Conservation (phyloP, 1,140 invertebrate genomes). For the Gryllus bimaculatus region DNA sequence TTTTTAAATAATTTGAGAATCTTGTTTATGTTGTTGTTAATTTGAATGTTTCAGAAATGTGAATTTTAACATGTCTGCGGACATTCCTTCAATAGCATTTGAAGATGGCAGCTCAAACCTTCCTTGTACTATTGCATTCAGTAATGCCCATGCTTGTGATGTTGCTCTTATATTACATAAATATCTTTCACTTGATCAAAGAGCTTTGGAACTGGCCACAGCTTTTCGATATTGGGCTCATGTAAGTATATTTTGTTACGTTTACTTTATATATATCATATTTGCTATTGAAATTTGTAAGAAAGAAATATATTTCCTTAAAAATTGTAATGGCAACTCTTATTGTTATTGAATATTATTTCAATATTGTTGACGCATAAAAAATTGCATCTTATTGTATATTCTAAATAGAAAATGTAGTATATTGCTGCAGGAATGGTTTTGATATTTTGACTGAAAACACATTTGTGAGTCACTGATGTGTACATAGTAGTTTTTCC, state of each 20-base stretch:
- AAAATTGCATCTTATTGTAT: not conserved
- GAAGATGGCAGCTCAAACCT: not conserved
- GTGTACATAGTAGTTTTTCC: no score
- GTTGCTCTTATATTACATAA: not conserved
- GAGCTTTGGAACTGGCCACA: not conserved
- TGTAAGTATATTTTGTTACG: not conserved
- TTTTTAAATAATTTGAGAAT: no score
- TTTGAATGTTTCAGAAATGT: not conserved
- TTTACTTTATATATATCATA: not conserved
- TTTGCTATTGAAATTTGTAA: not conserved
- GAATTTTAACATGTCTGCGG: not conserved
- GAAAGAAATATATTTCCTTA: not conserved
- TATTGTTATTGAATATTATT: not conserved
- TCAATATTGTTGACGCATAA: not conserved
- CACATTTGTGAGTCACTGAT: not conserved
- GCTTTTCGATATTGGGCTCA: conserved; percentile 8
- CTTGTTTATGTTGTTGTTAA: no score
- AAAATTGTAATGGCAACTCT: not conserved
- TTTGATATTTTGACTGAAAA: not conserved
- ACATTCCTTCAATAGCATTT: conserved; percentile 9
- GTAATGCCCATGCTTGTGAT: conserved; percentile 4
- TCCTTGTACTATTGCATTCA: not conserved
- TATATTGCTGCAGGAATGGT: not conserved
- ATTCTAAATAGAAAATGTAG: not conserved
- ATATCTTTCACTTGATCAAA: conserved; percentile 7